Base-by-base conservation (phyloP, 2,797 vertebrate genomes). In the Ctenopoma kingsleyae region DNA sequence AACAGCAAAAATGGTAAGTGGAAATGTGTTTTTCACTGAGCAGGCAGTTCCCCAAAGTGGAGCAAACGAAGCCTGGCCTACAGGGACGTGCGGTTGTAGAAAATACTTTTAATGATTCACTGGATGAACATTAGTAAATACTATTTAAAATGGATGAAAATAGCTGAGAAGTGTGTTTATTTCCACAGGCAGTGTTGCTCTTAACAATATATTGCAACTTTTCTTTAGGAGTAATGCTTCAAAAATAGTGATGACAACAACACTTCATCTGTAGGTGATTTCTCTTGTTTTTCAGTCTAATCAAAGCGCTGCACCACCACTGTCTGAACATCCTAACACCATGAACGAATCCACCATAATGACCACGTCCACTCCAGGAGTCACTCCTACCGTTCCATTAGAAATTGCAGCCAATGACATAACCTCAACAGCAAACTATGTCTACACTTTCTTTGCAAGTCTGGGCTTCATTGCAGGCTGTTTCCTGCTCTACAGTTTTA, bases 341-440 rank as follows among this genome's bases (percentile, higher is more conserved):
- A 5, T 19, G 1, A n/a, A n/a, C n/a, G n/a, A n/a, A n/a, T 20
- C 6, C 60, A 43, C 27, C n/a, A 30, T 1, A 4, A 0, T 3
- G 1, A 5, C 27, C 6, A 57, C 16, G 32, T 10, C 66, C 9
- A 11, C 10, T 19, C 0, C 15, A 35, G 32, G 6, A 35, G 32
- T 35, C 15, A 2, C 2, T 0, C 5, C 0, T 6, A 1, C 0
- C 1, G 6, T 78, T 12, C 38, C 12, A 0, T 44, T 86, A 25
- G 86, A 68, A 43, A 96, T 93, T 0, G 67, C 82, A 4, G 91
- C 90, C 3, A 92, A 93, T 13, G 90, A 92, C 51, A 22, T 95
- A 17, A 87, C 86, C 8, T 94, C 95, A 46, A 93, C 86, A 43
- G 71, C 94, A 0, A 94, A 93, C 78, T 93, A 93, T 1, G 41